Evolutionary conservation across 2,797 vertebrate genomes (phyloP), one percentile per base, ranked within the genome.

Genomic region (Gobionotothen gibberifrons): DNA sequence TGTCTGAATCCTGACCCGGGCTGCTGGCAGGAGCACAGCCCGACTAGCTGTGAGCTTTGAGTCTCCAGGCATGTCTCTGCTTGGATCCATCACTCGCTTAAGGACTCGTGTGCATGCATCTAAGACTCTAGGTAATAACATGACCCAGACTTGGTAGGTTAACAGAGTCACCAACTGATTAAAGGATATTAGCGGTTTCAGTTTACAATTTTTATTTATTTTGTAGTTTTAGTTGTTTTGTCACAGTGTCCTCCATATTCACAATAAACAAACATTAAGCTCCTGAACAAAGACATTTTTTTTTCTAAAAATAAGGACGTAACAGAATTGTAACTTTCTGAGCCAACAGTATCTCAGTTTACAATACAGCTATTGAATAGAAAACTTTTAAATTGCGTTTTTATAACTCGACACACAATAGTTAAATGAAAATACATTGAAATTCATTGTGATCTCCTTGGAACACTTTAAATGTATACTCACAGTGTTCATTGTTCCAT

Each of bases 1-100:
- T 82, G 57, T 72, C 63, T 52, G 81, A 71, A 76, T 89, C 67
- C 78, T 77, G 88, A 91, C 78, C 79, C 60, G 11, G 56, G 47
- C 76, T 78, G 69, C 83, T 49, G 78, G 72, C 39, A 19, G 76
- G 67, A 83, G 66, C 61, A 39, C 60, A 59, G 73, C 54, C 74
- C 17, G 67, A 48, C 79, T 79, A 36, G 74, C 74, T 54, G 52
- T 67, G 81, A 76, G 56, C 75, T 82, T 84, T 26, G 64, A 84
- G 74, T 85, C 77, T 77, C 76, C 74, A 80, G 84, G 80, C 86
- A 66, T 75, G 79, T 82, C 66, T 78, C 75, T 39, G 78, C 64
- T 85, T 59, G 74, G 60, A 82, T 85, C 78, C 74, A 77, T 85
- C 82, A 84, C 76, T 79, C 63, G 78, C 85, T 83, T 84, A 80